Evolutionary conservation across 2,888 invertebrate genomes (phyloP).

Genomic region (Chalcosyrphus nemorum): DNA sequence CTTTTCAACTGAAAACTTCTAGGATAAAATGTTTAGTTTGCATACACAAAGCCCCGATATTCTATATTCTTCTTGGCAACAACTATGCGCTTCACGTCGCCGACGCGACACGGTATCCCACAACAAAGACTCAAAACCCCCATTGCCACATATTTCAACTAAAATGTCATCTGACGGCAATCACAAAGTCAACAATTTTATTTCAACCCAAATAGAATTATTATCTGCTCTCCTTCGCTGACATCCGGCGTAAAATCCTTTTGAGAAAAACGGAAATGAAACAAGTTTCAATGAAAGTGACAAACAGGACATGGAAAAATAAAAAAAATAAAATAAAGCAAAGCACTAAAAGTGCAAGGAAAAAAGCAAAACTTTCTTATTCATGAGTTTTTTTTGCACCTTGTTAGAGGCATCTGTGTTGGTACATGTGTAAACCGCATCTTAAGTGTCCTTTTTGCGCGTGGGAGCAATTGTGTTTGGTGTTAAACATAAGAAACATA

Average conservation of each 20-base stretch:
- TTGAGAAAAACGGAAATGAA: not conserved
- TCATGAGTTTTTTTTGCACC: constrained; percentile 22
- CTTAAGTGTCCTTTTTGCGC: constrained; percentile 35
- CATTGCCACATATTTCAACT: no score
- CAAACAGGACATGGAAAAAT: not conserved
- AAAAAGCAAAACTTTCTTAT: constrained; percentile 22
- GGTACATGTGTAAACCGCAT: constrained; percentile 31
- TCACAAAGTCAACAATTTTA: no score
- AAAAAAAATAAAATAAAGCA: no score
- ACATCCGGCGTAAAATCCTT: not conserved
- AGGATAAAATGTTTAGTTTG: no score
- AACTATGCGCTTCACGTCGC: no score
- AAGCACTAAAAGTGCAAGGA: not conserved
- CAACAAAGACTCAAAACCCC: no score
- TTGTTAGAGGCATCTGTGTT: constrained; percentile 15
- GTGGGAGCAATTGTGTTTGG: constrained; percentile 18
- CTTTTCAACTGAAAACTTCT: no score
- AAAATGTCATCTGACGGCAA: no score
- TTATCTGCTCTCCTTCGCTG: not conserved
- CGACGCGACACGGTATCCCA: no score
- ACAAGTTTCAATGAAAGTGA: constrained; percentile 4
- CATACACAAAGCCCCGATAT: no score
- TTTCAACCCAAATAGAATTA: constrained; percentile 1
- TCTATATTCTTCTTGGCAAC: no score
- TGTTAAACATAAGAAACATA: constrained; percentile 20